Base-by-base conservation (phyloP, 2,888 invertebrate genomes). In the Gryllus longicercus region DNA sequence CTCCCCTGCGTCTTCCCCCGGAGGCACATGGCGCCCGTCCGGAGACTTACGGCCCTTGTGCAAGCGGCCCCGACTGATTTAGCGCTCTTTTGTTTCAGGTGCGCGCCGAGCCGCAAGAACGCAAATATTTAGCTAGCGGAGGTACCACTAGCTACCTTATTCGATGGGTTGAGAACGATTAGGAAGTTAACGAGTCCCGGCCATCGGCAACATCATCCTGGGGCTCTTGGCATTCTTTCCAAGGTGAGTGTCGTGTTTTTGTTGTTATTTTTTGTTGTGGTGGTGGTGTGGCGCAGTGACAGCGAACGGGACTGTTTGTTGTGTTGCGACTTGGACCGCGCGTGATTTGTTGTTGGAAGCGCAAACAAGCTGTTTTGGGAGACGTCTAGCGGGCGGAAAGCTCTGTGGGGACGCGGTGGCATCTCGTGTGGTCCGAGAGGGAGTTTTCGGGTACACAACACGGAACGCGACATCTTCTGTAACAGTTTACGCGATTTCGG, bases 151-250 rank as follows among this genome's bases (percentile, higher is more conserved):
- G 63, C 63, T 14, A 63, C 16, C 63, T 18, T 63, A 63, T 63
- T 63, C 63, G 63, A 63, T 63, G 63, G 63, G 63, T 63, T 63
- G 63, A 63, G 63, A 63, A 63, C 63, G 63, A 63, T 63, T n/a
- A 38, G 38, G 38, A 63, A 63, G n/a, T 63, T 63, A 63, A 63
- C 63, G 14, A 63, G 63, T 63, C 63, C 63, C 14, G 63, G 63
- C 14, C 63, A n/a, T 63, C n/a, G 63, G 63, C 63, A 63, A 63
- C 63, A 63, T 63, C 63, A 63, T 63, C 63, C 63, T 63, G 63
- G 63, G 63, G 63, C 63, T 63, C 63, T 63, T 63, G 63, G 63
- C 63, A 5, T 63, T 63, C 16, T 63, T 18, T 63, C 63, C 63
- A 63, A 63, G 63, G 63, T 63, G n/a, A 63, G 63, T 63, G 4